These are phyloP conservation scores for Peromyscus polionotus DNA, from an alignment of 2,113 vertebrate genomes.

Conservation along the genomic window DNA sequence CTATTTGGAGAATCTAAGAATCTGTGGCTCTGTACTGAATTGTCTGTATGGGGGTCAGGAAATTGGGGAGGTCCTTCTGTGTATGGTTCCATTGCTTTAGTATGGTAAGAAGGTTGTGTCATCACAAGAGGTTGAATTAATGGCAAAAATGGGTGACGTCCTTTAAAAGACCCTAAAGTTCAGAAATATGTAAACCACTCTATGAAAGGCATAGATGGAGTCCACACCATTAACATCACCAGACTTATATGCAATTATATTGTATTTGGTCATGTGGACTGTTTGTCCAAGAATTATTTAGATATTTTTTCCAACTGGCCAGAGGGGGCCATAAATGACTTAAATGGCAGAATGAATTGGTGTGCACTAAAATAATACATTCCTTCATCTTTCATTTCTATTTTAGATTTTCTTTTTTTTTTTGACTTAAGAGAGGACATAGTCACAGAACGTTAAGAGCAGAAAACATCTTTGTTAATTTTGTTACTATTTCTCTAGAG, in stretches of 20 bases:
- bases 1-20: background rate
- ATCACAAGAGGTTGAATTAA: conserved; percentile 17
- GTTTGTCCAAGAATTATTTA: conserved; percentile 47
- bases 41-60: no score
- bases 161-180: background rate
- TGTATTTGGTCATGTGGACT: conserved; percentile 34
- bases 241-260: background rate
- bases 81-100: background rate
- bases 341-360: conserved; percentile 21
- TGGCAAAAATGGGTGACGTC: background rate
- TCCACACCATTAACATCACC: background rate
- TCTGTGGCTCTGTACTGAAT: background rate
- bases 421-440: background rate
- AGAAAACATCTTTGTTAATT: conserved; percentile 13
- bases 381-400: conserved; percentile 17
- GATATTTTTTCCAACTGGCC: conserved; percentile 21
- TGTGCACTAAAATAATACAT: background rate
- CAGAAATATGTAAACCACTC: background rate
- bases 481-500: background rate
- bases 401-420: conserved; percentile 50
- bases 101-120: conserved; percentile 19
- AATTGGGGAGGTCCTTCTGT: background rate
- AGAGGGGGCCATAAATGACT: background rate
- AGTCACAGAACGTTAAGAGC: conserved; percentile 24
- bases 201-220: background rate